phyloP scores from a whole-genome alignment of 2,888 invertebrate genomes.

The Oxystoma pomonae region DNA sequence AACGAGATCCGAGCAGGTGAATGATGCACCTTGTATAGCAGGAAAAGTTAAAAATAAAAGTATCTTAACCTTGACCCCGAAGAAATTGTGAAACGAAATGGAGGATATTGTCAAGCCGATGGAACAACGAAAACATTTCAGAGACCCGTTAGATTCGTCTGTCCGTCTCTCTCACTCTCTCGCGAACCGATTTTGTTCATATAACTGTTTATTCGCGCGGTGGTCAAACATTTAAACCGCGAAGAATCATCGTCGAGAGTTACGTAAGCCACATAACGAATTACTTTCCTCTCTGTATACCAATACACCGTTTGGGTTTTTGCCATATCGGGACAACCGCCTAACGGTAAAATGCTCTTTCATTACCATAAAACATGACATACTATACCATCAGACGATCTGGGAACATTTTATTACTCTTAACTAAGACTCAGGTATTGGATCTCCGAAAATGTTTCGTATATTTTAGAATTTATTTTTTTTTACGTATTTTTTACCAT shows the following conservation, averaged over 20 bases:
- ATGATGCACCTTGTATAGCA: slow-evolving; percentile 14
- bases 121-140: slow-evolving; percentile 22
- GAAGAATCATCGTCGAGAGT: neutral
- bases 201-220: neutral
- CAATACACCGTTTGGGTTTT: neutral
- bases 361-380: no score
- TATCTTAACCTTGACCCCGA: slow-evolving; percentile 39
- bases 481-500: no score
- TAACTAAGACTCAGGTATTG: no score
- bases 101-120: slow-evolving; percentile 36
- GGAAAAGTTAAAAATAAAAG: slow-evolving; percentile 42
- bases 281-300: neutral
- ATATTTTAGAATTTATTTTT: no score
- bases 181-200: slow-evolving; percentile 10
- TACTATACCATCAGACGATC: no score
- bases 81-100: slow-evolving; percentile 37
- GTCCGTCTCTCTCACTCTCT: no score
- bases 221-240: neutral
- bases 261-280: neutral
- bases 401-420: no score
- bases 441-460: no score
- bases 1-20: neutral
- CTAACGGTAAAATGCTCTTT: neutral
- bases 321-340: neutral
- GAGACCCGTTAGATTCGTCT: slow-evolving; percentile 37